Conservation (phyloP, 2,113 vertebrate species). For the Thinocorus orbignyianus region DNA sequence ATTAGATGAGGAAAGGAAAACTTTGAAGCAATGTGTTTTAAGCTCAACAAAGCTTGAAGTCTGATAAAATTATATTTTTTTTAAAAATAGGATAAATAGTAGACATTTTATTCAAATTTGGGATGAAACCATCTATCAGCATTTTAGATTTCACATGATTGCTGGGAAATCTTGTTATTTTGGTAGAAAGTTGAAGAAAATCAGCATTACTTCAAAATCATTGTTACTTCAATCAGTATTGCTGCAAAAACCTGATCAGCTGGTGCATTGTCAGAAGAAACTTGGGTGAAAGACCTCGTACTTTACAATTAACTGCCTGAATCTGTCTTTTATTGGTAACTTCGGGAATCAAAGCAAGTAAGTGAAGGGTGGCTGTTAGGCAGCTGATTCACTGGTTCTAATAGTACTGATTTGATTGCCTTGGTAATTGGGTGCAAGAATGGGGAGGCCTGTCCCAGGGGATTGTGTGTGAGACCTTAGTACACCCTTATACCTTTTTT, state of each 20-base stretch:
- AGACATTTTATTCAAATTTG: not conserved
- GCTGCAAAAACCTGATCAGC: not conserved
- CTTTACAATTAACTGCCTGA: not conserved
- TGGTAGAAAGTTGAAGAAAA: not conserved
- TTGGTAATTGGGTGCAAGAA: not conserved
- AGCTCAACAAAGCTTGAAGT: not conserved
- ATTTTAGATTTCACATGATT: not conserved
- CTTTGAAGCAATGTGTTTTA: not conserved
- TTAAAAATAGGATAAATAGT: not conserved
- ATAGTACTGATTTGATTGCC: not conserved
- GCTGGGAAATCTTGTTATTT: not conserved
- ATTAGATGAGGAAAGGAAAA: not conserved
- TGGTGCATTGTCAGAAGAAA: not conserved
- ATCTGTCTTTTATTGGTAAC: not conserved
- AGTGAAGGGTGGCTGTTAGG: not conserved
- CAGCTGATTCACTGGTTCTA: not conserved
- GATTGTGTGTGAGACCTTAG: not conserved
- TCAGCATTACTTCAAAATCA: not conserved
- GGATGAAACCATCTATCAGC: not conserved
- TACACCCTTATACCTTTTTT: not conserved
- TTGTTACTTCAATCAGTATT: not conserved
- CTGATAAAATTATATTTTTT: not conserved
- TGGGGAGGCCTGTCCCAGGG: not conserved
- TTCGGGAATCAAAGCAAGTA: not conserved
- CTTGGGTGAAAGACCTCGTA: not conserved